Conservation (phyloP, 2,888 invertebrate species). For the Odontomyia ornata region DNA sequence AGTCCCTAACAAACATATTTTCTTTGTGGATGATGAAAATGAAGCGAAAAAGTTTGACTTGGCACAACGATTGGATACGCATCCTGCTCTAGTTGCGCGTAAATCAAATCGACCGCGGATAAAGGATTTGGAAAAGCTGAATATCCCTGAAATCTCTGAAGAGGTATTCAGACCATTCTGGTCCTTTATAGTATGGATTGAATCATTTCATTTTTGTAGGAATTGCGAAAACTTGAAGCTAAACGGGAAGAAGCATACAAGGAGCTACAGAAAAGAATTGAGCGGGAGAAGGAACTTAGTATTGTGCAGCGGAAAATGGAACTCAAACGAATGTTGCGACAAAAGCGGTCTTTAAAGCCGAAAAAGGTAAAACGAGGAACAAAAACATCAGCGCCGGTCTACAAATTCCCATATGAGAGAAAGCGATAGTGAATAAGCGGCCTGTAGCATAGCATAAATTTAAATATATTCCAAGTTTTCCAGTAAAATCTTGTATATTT, state of each 20-base stretch:
- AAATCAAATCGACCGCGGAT: slow-evolving; percentile 76
- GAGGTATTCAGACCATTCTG: slow-evolving; percentile 59
- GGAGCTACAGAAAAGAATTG: slow-evolving; percentile 78
- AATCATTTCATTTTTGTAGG: slow-evolving; percentile 48
- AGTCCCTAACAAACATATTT: slow-evolving; percentile 78
- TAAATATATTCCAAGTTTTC: no score
- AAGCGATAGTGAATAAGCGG: slow-evolving; percentile 70
- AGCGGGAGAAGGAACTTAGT: slow-evolving; percentile 78
- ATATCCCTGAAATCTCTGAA: slow-evolving; percentile 70
- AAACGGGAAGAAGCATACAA: slow-evolving; percentile 74
- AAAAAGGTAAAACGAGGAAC: slow-evolving; percentile 72
- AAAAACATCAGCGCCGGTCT: slow-evolving; percentile 76
- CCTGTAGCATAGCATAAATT: no score
- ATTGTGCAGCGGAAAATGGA: slow-evolving; percentile 83
- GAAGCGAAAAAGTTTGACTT: slow-evolving; percentile 73
- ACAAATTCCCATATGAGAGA: slow-evolving; percentile 82
- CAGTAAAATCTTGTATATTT: no score
- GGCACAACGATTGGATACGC: slow-evolving; percentile 77
- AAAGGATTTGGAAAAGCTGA: slow-evolving; percentile 68
- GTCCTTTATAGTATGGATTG: neutral
- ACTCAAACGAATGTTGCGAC: slow-evolving; percentile 73
- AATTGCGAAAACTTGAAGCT: slow-evolving; percentile 65
- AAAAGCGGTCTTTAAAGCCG: slow-evolving; percentile 72
- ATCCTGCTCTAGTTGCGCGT: slow-evolving; percentile 74
- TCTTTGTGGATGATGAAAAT: slow-evolving; percentile 76